A percentile compares a stretch with the other conserved stretches of the same genome.
phyloP scores from a whole-genome alignment of 2,888 invertebrate species.

The Phlogophora meticulosa region DNA sequence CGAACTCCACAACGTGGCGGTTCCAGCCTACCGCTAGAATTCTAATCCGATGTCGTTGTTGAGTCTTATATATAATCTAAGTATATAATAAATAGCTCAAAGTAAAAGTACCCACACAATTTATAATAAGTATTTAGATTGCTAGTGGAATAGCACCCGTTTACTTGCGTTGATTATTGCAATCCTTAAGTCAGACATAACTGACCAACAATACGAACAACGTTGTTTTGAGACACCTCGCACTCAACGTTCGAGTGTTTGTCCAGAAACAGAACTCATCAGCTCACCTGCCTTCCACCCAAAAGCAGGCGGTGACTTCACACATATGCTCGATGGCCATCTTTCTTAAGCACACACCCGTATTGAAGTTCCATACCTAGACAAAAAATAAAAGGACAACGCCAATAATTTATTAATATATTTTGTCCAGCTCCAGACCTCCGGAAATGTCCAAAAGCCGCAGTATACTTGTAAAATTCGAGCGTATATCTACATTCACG shows the following conservation, averaged over 20 bases:
- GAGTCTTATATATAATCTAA: too few relatives aligned
- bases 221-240: not conserved
- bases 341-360: conserved; percentile 93
- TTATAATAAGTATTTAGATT: not conserved
- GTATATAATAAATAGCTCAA: too few relatives aligned
- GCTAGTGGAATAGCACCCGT: not conserved
- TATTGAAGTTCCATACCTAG: conserved; percentile 96
- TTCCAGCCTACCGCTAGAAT: conserved; percentile 96
- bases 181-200: not conserved
- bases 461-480: too few relatives aligned
- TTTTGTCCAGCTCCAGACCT: not conserved
- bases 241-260: too few relatives aligned
- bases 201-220: not conserved
- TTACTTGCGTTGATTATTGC: not conserved
- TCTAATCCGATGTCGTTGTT: conserved; percentile 74
- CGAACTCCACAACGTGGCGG: conserved; percentile 93
- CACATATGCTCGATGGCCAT: conserved; percentile 92
- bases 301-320: conserved; percentile 91
- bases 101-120: too few relatives aligned
- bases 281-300: conserved; percentile 90
- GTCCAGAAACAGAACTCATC: not conserved
- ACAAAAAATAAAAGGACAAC: not conserved
- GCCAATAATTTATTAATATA: not conserved
- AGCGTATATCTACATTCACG: too few relatives aligned
- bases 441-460: too few relatives aligned